Percentiles rank a stretch among this genome's conserved stretches.
Evolutionary conservation across 2,888 invertebrate genomes (phyloP).

Genomic region (Gryllus longicercus): DNA sequence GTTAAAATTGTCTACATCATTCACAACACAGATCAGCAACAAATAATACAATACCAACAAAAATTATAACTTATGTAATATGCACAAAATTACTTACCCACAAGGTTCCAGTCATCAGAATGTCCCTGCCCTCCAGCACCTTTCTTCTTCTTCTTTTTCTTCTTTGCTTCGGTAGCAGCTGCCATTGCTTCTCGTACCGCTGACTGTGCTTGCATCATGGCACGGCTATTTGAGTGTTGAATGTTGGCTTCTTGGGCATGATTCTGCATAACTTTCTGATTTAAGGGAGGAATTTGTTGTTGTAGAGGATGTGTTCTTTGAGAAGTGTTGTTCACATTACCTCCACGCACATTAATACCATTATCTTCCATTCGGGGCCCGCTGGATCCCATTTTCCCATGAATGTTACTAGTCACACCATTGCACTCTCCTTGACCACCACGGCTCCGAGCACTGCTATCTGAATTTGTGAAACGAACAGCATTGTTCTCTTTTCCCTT

Average conservation of each 20-base stretch:
- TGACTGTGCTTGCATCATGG: constrained; percentile 23
- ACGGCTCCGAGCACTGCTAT: constrained; percentile 29
- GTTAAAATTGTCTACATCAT: no score
- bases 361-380: constrained; percentile 3
- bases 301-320: constrained; percentile 8
- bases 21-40: no score
- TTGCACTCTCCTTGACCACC: constrained; percentile 40
- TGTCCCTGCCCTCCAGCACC: constrained; percentile 36
- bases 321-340: background rate
- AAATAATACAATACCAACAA: no score
- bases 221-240: background rate
- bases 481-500: constrained; percentile 36
- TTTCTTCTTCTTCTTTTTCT: constrained; percentile 40
- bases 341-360: constrained; percentile 23
- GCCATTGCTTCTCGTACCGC: constrained; percentile 30
- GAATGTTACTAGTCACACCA: constrained; percentile 42
- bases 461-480: constrained; percentile 31
- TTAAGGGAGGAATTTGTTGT: background rate
- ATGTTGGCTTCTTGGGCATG: background rate
- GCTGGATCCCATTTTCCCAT: background rate
- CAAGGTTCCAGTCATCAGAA: constrained; percentile 39
- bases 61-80: no score
- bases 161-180: constrained; percentile 38
- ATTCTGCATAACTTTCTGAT: constrained; percentile 24
- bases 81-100: constrained; percentile 35